Base-by-base conservation (phyloP, 2,888 invertebrate genomes). In the Archips crataeganus region DNA sequence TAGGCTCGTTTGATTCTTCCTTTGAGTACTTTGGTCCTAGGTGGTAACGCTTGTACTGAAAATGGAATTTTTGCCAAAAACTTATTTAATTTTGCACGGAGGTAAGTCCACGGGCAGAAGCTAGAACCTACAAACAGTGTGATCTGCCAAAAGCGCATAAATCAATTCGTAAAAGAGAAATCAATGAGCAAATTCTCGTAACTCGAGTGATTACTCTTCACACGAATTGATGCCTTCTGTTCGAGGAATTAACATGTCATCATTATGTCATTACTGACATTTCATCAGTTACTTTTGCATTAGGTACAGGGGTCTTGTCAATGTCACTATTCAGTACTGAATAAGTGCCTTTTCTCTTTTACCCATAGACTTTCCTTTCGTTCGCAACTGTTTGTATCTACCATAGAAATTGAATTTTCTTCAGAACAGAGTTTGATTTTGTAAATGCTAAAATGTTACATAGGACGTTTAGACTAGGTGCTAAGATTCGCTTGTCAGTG, bases 191-290 rank as follows among this genome's bases (percentile, higher is more conserved):
- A 60, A 60, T 36, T 60, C 8, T n/a, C 36, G 9, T n/a, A 59
- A 34, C 13, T 36, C 36, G 13, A 60, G 13, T 36, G 13, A 36
- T 36, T n/a, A 36, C 60, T 10, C 60, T 60, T 36, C 60, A 36
- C 60, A 60, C 60, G 34, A 59, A 54, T 54, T 9, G 23, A 23
- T 51, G 1, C 23, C 2, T 23, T 45, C 63, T 32, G n/a, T 10
- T 4, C 11, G 61, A 59, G 42, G 51, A 62, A 70, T 63, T 32
- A 57, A n/a, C 70, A n/a, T 59, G 70, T 64, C 70, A 70, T 70
- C 70, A 36, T n/a, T 45, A 59, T 63, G 62, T 62, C 63, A 64
- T 34, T 45, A 36, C 39, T 10, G 5, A 34, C 51, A 23, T 51
- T 64, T 36, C 65, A 15, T 36, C 36, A 64, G 32, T 49, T 11